These are phyloP conservation scores for Pomatorhinus ruficollis DNA, from an alignment of 2,113 vertebrate genomes.

Conservation along the genomic window DNA sequence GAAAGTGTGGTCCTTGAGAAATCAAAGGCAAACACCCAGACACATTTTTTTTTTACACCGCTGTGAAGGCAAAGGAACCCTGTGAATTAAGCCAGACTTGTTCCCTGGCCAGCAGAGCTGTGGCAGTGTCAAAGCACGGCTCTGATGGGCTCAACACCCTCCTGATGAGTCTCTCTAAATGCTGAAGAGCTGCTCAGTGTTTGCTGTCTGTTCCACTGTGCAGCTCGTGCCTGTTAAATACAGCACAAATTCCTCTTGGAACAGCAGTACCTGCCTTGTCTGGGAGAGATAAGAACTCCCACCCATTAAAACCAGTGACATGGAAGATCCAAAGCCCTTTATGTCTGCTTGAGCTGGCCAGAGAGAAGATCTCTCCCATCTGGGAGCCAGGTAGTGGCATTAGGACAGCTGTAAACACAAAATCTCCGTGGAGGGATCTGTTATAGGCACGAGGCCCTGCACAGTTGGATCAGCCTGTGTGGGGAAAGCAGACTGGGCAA, in stretches of 20 bases:
- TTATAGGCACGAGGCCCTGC: neutral
- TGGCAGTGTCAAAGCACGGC: neutral
- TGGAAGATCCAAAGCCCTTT: neutral
- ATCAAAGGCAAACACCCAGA: slow-evolving; percentile 13
- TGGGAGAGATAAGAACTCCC: slow-evolving; percentile 7
- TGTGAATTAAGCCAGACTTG: neutral
- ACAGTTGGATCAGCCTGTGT: neutral
- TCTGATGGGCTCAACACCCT: neutral
- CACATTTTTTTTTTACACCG: neutral
- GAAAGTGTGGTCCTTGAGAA: slow-evolving; percentile 16
- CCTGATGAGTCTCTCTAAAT: neutral
- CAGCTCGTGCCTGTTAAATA: neutral
- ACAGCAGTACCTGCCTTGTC: neutral
- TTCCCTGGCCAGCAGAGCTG: neutral
- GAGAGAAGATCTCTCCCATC: neutral
- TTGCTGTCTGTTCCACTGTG: neutral
- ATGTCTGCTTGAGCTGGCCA: neutral
- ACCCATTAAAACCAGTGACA: neutral
- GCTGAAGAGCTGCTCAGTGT: neutral
- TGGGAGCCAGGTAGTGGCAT: neutral
- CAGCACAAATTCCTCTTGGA: neutral
- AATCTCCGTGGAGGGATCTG: neutral
- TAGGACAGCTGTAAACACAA: neutral
- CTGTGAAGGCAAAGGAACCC: neutral
- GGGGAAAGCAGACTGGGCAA: neutral